Conservation (phyloP, 2,888 invertebrate species). For the Euzophera pinguis region DNA sequence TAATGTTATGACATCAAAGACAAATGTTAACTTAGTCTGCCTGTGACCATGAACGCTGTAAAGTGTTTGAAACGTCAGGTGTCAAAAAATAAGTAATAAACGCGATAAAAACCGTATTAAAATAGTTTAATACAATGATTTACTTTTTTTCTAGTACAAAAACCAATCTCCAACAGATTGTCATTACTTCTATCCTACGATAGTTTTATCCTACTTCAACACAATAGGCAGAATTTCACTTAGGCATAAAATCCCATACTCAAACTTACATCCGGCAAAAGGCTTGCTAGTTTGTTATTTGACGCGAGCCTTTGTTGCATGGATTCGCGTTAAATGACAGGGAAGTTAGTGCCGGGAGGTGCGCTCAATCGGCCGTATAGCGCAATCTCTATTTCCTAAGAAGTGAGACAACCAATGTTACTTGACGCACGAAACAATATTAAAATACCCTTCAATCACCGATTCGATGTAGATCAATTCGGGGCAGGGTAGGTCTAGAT, state of each 20-base stretch:
- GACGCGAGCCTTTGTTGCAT: conserved; percentile 74
- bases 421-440: conserved; percentile 47
- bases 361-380: conserved; percentile 71
- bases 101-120: too few species aligned
- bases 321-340: conserved; percentile 76
- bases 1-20: too few species aligned
- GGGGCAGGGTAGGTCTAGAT: conserved; percentile 40
- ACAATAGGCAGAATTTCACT: not conserved
- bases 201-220: too few species aligned
- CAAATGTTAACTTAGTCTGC: too few species aligned
- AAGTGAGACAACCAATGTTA: conserved; percentile 51
- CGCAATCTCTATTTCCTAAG: conserved; percentile 76
- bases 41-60: too few species aligned
- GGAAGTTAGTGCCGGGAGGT: conserved; percentile 75
- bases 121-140: too few species aligned
- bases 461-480: conserved; percentile 18
- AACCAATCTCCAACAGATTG: not conserved
- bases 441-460: conserved; percentile 25
- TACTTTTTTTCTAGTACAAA: not conserved
- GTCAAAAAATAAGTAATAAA: too few species aligned
- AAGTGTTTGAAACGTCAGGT: too few species aligned
- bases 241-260: conserved; percentile 10
- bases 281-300: conserved; percentile 76
- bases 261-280: conserved; percentile 45
- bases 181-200: not conserved